Conservation (phyloP, 2,113 vertebrate genomes). For the Anolis sagrei region DNA sequence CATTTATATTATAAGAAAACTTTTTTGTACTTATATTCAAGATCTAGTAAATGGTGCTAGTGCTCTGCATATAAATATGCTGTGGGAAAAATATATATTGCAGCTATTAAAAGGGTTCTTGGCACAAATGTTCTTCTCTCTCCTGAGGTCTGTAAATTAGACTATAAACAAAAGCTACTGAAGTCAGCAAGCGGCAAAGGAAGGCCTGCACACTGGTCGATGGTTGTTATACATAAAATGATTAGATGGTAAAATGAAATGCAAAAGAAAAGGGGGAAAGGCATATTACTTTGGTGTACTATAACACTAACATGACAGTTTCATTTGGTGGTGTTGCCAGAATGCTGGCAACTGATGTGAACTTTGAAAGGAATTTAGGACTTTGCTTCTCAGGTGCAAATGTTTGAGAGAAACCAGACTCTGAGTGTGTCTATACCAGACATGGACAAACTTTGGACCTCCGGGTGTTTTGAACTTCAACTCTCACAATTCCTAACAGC, state of each 20-base stretch:
- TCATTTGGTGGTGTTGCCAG: background rate
- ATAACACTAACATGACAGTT: slow-evolving; percentile 18
- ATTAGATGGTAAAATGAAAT: slow-evolving; percentile 28
- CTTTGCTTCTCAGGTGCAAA: background rate
- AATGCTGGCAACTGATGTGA: background rate
- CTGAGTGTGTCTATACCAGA: background rate
- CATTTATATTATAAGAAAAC: background rate
- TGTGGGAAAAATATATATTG: background rate
- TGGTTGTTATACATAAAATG: slow-evolving; percentile 18
- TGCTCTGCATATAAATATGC: slow-evolving; percentile 6
- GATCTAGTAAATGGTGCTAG: slow-evolving; percentile 24
- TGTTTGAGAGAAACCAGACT: background rate
- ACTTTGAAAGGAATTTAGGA: background rate
- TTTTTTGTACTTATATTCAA: slow-evolving; percentile 3
- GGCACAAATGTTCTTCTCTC: background rate
- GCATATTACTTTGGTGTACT: background rate
- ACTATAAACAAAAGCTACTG: slow-evolving; percentile 7
- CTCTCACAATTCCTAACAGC: too few species aligned
- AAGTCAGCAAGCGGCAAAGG: slow-evolving; percentile 31
- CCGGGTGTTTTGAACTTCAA: background rate
- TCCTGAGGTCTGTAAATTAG: slow-evolving; percentile 26
- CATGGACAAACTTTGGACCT: background rate
- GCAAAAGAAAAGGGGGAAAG: background rate
- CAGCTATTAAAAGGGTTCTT: slow-evolving; percentile 16
- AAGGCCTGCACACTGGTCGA: background rate